Conservation (phyloP, 2,797 vertebrate genomes). For the Smutsia gigantea region DNA sequence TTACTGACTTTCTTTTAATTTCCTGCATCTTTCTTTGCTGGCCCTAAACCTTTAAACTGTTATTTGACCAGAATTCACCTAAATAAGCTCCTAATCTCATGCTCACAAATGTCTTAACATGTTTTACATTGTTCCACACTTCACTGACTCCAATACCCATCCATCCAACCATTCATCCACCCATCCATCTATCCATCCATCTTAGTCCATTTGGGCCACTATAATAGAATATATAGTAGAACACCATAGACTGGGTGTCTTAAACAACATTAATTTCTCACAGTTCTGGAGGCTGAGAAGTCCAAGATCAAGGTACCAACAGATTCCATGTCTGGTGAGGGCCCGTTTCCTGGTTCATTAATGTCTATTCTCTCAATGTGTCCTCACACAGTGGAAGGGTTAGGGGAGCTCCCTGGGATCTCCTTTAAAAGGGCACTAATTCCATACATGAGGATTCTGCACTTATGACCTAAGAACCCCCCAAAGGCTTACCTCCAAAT, state of each 20-base stretch:
- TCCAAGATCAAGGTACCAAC: not conserved
- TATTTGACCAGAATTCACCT: not conserved
- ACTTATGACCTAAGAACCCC: not conserved
- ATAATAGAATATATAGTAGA: not conserved
- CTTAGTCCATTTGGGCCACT: not conserved
- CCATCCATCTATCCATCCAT: not conserved
- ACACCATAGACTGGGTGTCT: not conserved
- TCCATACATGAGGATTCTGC: not conserved
- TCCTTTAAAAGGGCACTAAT: not conserved
- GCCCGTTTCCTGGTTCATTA: not conserved
- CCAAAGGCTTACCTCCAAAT: not conserved
- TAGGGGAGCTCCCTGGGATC: not conserved
- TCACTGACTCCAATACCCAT: not conserved
- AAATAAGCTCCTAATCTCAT: not conserved
- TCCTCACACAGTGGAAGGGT: not conserved
- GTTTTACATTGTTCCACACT: not conserved
- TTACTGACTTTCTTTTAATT: conserved; percentile 10
- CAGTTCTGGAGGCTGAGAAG: not conserved
- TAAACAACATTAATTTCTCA: not conserved
- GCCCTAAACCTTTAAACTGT: not conserved
- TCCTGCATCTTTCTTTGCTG: conserved; percentile 14
- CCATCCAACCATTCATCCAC: not conserved
- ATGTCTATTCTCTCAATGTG: not conserved
- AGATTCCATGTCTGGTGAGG: not conserved
- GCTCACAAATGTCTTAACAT: not conserved